Evolutionary conservation across 2,113 vertebrate genomes (phyloP).

Genomic region (Vireo altiloquus): DNA sequence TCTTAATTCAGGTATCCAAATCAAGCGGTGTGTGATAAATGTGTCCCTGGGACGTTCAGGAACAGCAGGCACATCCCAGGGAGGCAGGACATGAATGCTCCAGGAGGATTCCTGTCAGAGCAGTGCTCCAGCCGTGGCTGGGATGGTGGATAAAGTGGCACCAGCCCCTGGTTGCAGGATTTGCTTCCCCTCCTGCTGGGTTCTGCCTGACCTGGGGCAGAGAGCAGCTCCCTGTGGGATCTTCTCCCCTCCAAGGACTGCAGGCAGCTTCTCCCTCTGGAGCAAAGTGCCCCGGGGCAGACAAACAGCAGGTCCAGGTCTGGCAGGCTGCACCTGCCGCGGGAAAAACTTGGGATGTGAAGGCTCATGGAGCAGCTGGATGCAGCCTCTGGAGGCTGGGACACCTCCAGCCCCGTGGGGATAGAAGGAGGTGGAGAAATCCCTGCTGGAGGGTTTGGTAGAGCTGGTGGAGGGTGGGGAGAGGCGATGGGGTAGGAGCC

Average conservation of each 20-base stretch:
- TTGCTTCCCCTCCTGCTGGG: background rate
- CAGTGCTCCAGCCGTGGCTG: too few species aligned
- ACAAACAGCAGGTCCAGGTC: background rate
- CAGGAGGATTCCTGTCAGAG: too few species aligned
- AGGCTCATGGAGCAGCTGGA: background rate
- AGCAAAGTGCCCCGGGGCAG: background rate
- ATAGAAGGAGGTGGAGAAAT: background rate
- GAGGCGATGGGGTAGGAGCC: too few species aligned
- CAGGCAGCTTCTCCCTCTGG: background rate
- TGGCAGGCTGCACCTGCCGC: background rate
- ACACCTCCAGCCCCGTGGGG: background rate
- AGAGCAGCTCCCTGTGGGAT: background rate
- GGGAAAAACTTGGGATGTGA: rapidly evolving
- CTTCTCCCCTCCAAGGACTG: background rate
- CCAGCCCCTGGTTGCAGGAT: background rate
- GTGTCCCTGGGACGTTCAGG: rapidly evolving
- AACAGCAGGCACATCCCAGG: background rate
- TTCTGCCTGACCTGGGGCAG: background rate
- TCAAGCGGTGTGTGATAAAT: background rate
- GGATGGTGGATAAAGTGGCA: rapidly evolving
- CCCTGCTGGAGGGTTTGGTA: too few species aligned
- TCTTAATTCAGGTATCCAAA: background rate
- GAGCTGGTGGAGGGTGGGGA: background rate
- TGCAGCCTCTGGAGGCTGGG: background rate
- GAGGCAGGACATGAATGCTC: rapidly evolving